Evolutionary conservation across 1,140 invertebrate genomes (phyloP), one percentile per base, ranked within the genome.

Genomic region (Agrilus planipennis): DNA sequence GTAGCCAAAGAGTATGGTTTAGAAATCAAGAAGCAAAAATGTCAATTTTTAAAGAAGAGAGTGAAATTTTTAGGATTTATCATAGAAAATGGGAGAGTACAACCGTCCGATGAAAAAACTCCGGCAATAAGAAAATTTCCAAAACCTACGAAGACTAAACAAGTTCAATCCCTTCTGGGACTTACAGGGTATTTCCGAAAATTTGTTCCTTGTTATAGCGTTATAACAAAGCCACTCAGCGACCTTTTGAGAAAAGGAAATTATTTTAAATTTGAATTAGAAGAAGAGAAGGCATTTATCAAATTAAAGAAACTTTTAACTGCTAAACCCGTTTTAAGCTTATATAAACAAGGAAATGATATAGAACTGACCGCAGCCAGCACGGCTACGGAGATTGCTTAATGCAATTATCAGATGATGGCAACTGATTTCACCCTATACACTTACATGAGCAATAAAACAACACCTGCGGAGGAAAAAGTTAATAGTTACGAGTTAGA

Each of bases 401-500:
- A n/a, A n/a, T 61, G 14, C 32, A 60, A 31, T 60, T 65, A 47
- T 54, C 41, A 42, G 45, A 34, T 5, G 29, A 45, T 7, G 34
- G 49, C 0, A 49, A 61, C 34, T 45, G 55, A 38, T 57, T 71
- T 35, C 73, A 65, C 62, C 59, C 60, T 28, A 42, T 60, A 50
- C 58, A 61, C 56, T n/a, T 49, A 46, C 39, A 58, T 50, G 54
- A 65, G 70, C 44, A 40, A 37, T n/a, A 53, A 53, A 25, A 49
- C 51, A 15, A 45, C 45, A 6, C 17, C 29, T 10, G 31, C 44
- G n/a, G 41, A 62, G 49, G 3, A 44, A 38, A 54, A 53, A 29
- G 71, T 67, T 41, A 49, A 45, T 4, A 63, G 56, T 34, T 68
- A 65, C 39, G 61, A 73, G 45, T 46, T 67, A 37, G 67, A 74